Conservation (phyloP, 2,113 vertebrate genomes). For the Campylomormyrus numenius region DNA sequence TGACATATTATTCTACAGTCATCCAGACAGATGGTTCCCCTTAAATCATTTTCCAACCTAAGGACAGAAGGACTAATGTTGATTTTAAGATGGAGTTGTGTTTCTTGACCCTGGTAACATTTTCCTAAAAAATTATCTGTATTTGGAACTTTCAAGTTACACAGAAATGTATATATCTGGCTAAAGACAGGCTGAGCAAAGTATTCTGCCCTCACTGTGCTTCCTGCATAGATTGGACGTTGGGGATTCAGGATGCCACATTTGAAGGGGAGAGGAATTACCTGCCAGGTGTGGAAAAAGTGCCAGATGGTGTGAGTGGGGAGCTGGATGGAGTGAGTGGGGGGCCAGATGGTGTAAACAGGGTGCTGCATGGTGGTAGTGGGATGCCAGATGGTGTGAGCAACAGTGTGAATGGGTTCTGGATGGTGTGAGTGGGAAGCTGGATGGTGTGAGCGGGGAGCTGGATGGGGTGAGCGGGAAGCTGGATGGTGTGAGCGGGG, state of each 20-base stretch:
- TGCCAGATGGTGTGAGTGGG: background rate
- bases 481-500: too few relatives aligned
- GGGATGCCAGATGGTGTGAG: background rate
- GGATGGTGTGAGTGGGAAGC: background rate
- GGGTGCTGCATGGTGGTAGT: background rate
- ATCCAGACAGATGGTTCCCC: conserved; percentile 62
- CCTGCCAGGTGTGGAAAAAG: background rate
- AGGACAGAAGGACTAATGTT: conserved; percentile 51
- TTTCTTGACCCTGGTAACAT: conserved; percentile 49
- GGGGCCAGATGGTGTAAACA: background rate
- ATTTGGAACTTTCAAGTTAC: conserved; percentile 33
- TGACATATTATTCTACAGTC: conserved; percentile 62
- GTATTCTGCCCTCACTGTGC: background rate
- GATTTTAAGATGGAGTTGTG: conserved; percentile 53
- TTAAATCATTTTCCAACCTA: conserved; percentile 67
- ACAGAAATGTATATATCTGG: conserved; percentile 21
- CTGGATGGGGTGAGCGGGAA: too few relatives aligned
- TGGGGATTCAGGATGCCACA: background rate
- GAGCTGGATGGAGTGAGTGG: background rate
- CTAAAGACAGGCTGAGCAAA: background rate
- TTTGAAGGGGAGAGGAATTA: background rate
- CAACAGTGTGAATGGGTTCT: background rate
- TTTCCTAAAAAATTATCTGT: conserved; percentile 50
- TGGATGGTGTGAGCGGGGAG: background rate
- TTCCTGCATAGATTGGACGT: background rate